Evolutionary conservation across 2,888 invertebrate genomes (phyloP).

Genomic region (Drosophila gaucha): DNA sequence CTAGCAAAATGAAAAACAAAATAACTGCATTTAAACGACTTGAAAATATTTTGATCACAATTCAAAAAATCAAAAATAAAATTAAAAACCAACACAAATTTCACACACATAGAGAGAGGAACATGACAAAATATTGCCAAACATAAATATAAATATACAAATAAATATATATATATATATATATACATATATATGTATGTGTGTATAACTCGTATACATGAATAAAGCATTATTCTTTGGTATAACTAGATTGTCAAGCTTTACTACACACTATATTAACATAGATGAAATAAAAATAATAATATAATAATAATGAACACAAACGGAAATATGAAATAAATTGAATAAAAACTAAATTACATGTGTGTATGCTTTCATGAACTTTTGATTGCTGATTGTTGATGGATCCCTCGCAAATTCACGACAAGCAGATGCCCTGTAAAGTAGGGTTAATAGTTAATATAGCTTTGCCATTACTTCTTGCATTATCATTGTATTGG

Average conservation of each 20-base stretch:
- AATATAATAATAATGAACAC: conserved; percentile 52
- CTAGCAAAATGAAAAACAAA: conserved; percentile 32
- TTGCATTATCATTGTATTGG: neutral
- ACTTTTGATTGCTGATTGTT: conserved; percentile 5
- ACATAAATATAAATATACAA: conserved; percentile 17
- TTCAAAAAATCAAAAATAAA: neutral
- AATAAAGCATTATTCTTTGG: conserved; percentile 70
- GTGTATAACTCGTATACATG: conserved; percentile 48
- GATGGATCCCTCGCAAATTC: neutral
- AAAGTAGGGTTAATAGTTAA: neutral
- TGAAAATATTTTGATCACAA: conserved; percentile 18
- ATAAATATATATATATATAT: conserved; percentile 22
- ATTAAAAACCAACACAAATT: conserved; percentile 1
- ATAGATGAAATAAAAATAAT: conserved; percentile 69
- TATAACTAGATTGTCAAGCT: conserved; percentile 80
- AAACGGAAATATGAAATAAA: conserved; percentile 73
- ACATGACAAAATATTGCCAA: conserved; percentile 39
- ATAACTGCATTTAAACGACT: conserved; percentile 46
- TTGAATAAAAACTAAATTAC: conserved; percentile 66
- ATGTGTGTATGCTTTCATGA: conserved; percentile 5
- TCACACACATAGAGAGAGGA: conserved; percentile 39
- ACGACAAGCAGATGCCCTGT: neutral
- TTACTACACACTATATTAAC: conserved; percentile 74
- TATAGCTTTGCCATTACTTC: neutral
- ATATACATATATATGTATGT: conserved; percentile 13